A percentile compares a stretch with the other conserved stretches of the same genome.
Evolutionary conservation across 1,140 invertebrate genomes (phyloP).

Genomic region (Neoseiulus cucumeris): DNA sequence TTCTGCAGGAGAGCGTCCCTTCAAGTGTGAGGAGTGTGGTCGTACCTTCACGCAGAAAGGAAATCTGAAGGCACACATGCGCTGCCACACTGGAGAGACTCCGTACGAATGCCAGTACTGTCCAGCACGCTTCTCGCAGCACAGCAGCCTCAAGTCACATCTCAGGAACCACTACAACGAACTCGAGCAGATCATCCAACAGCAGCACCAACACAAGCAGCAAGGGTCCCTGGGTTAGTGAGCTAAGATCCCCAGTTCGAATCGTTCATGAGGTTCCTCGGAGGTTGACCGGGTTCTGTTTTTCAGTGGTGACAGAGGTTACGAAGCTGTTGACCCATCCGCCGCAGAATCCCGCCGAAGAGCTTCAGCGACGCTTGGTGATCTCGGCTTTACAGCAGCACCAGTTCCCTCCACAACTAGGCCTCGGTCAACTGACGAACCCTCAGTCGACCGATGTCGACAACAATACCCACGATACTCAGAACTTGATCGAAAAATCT

Average conservation of each 20-base stretch:
- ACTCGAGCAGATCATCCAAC: not conserved
- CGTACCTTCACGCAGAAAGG: conserved; percentile 56
- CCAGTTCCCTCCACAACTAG: not conserved
- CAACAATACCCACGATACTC: not conserved
- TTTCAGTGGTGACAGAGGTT: conserved; percentile 8
- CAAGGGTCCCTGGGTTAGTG: conserved; percentile 1
- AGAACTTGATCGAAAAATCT: conserved; percentile 3
- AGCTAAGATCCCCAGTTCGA: too few relatives aligned
- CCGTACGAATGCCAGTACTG: conserved; percentile 60
- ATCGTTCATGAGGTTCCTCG: too few relatives aligned
- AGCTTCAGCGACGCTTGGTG: conserved; percentile 2
- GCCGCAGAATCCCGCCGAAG: not conserved
- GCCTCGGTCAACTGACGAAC: not conserved
- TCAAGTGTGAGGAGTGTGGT: conserved; percentile 35
- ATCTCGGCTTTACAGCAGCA: conserved; percentile 1
- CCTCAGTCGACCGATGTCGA: not conserved
- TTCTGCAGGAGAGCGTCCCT: conserved; percentile 16
- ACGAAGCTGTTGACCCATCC: conserved; percentile 10
- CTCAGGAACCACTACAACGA: conserved; percentile 10
- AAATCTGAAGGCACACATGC: conserved; percentile 49
- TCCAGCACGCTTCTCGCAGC: conserved; percentile 12
- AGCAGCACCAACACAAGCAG: conserved; percentile 1
- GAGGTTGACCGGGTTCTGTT: too few relatives aligned
- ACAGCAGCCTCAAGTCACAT: conserved; percentile 10
- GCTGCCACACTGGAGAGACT: conserved; percentile 69